Conservation (phyloP, 2,888 invertebrate species). For the Liodrosophila aerea region DNA sequence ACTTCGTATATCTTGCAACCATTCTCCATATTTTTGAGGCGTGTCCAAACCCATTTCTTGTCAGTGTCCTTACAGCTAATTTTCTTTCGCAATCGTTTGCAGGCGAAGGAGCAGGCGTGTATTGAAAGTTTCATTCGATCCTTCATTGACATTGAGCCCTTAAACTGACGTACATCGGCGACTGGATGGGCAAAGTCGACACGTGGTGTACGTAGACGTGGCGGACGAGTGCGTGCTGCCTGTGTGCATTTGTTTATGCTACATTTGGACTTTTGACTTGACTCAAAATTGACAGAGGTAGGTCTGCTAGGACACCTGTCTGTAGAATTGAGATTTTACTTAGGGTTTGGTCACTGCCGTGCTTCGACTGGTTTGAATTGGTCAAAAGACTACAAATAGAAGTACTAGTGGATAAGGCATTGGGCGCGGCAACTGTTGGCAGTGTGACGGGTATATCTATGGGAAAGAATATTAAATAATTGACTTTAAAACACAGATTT, state of each 20-base stretch:
- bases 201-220: slow-evolving; percentile 30
- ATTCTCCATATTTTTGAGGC: slow-evolving; percentile 48
- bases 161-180: slow-evolving; percentile 1
- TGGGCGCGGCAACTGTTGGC: no score
- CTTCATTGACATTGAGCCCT: not conserved
- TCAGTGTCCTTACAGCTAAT: slow-evolving; percentile 3
- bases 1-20: slow-evolving; percentile 75
- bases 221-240: not conserved
- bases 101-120: slow-evolving; percentile 63
- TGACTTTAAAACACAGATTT: no score
- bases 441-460: no score
- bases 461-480: no score
- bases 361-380: no score
- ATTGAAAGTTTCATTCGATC: slow-evolving; percentile 52
- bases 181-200: slow-evolving; percentile 61
- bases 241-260: not conserved
- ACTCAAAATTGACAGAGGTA: not conserved
- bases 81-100: slow-evolving; percentile 52
- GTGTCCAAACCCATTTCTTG: slow-evolving; percentile 69
- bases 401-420: no score
- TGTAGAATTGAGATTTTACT: no score
- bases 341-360: no score
- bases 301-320: no score
- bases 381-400: no score
- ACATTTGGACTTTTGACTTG: slow-evolving; percentile 4